Evolutionary conservation across 1,140 invertebrate genomes (phyloP), one percentile per base, ranked within the genome.

Genomic region (Drosophila melanica): DNA sequence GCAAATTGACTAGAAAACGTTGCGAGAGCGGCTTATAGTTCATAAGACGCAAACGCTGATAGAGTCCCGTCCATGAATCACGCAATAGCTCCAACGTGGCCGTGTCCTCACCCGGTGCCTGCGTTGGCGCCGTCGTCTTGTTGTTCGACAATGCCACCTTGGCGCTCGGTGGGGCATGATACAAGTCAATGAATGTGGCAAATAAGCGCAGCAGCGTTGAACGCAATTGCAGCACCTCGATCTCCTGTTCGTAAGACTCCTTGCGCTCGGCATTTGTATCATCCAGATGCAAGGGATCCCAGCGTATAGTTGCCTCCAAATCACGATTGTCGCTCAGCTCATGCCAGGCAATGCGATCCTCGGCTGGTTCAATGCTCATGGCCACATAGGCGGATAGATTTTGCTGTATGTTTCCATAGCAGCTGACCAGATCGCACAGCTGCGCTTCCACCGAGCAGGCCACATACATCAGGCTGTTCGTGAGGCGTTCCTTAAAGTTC

Each of bases 391-490:
- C 66, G 0, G 69, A 64, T 0, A 92, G 65, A 75, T 92, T 92
- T 44, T 92, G 91, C 54, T 77, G 75, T 1, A 90, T 59, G 54
- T 76, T 85, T 14, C 91, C 91, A 58, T 81, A 90, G 11, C 90
- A 76, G 62, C 79, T 79, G 7, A 96, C 94, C 64, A 98, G 92
- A 90, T 96, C 96, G 30, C 97, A 92, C 27, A 98, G 92, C 92
- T 96, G 95, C 65, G 95, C 95, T 92, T 98, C 97, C 16, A 96
- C 94, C 2, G 94, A 95, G 14, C 95, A 94, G 67, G 94, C 93
- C 8, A 95, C 94, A 92, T 96, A 96, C 92, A 98, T 96, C 50
- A 97, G 93, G 63, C 98, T 98, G 81, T 96, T 95, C 67, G 96
- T 95, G 37, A 99, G 92, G 62, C 95, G 93, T 86, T 96, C 95